Percentiles rank a stretch among this genome's conserved stretches.
Evolutionary conservation across 2,888 invertebrate genomes (phyloP).

Genomic region (Morinoia aosen): DNA sequence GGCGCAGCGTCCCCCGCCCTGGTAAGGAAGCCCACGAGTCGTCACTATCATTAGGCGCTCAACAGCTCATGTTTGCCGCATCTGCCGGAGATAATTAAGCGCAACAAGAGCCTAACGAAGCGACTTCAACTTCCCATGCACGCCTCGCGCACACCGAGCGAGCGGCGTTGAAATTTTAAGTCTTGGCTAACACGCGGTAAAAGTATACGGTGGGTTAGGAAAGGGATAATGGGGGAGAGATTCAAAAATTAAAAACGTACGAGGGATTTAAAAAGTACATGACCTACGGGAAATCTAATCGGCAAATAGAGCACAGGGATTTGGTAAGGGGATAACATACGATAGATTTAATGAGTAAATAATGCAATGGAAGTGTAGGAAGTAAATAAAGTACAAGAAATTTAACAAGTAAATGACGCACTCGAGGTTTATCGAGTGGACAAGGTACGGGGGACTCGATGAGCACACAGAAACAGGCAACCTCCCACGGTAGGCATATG

Average conservation of each 20-base stretch:
- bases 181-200: not conserved
- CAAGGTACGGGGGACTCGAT: too few species aligned
- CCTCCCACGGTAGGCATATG: too few species aligned
- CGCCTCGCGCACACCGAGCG: not conserved
- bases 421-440: too few species aligned
- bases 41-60: not conserved
- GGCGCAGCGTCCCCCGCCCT: too few species aligned
- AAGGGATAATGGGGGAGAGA: not conserved
- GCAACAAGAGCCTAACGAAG: conserved; percentile 35
- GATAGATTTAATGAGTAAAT: too few species aligned
- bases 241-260: not conserved
- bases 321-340: not conserved
- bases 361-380: too few species aligned
- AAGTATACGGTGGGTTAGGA: not conserved
- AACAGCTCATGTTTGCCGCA: not conserved
- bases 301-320: not conserved
- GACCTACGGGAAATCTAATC: not conserved
- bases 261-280: not conserved
- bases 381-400: too few species aligned
- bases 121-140: not conserved
- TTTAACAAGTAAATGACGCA: too few species aligned
- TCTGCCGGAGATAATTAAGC: conserved; percentile 1
- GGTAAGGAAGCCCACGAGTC: not conserved
- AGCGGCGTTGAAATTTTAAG: not conserved
- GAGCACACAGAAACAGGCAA: too few species aligned